Conservation (phyloP, 2,888 invertebrate genomes). For the Spialia ferax region DNA sequence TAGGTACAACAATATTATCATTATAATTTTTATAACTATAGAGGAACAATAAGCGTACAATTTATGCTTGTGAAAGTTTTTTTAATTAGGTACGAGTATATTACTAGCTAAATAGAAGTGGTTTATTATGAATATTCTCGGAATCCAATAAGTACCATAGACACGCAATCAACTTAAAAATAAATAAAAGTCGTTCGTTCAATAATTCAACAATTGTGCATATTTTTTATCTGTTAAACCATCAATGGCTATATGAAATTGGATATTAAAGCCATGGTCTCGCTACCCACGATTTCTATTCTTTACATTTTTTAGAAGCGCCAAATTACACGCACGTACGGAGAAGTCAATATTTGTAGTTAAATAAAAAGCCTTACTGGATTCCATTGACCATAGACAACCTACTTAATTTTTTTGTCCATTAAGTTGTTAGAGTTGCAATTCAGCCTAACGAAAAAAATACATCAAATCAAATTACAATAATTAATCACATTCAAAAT, state of each 20-base stretch:
- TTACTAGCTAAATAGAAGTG: too few species aligned
- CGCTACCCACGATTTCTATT: slow-evolving; percentile 25
- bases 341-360: slow-evolving; percentile 29
- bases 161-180: slow-evolving; percentile 8
- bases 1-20: too few species aligned
- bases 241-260: slow-evolving; percentile 23
- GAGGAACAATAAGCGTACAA: too few species aligned
- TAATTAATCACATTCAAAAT: too few species aligned
- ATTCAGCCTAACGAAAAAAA: background rate
- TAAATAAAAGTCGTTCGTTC: background rate
- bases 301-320: slow-evolving; percentile 18
- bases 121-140: background rate
- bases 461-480: background rate
- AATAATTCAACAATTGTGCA: slow-evolving; percentile 1
- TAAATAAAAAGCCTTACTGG: slow-evolving; percentile 31
- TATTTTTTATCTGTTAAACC: slow-evolving; percentile 27
- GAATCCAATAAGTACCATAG: background rate
- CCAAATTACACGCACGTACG: slow-evolving; percentile 28
- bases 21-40: too few species aligned
- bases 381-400: slow-evolving; percentile 26
- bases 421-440: background rate
- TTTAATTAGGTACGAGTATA: background rate
- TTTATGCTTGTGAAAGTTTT: background rate
- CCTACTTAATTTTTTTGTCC: slow-evolving; percentile 10
- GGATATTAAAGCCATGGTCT: slow-evolving; percentile 21